Percentiles rank a stretch among this genome's conserved stretches.
Conservation (phyloP, 2,113 vertebrate species). For the Cyprinodon brontotheroides region DNA sequence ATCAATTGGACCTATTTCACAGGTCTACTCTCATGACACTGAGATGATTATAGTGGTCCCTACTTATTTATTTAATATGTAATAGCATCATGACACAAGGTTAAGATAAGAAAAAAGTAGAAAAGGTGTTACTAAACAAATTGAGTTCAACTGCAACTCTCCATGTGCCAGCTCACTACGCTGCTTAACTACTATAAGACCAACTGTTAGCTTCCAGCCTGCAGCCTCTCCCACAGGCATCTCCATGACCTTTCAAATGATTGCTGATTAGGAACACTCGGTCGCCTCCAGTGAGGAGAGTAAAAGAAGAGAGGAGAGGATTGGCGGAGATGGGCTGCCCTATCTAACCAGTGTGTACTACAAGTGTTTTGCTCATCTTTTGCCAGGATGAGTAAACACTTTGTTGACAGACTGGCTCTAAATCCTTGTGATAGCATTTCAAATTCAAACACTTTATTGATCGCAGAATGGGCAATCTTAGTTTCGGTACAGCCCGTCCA, state of each 20-base stretch:
- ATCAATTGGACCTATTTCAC: neutral
- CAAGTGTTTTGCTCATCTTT: constrained; percentile 37
- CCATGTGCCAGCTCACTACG: constrained; percentile 36
- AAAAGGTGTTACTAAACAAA: constrained; percentile 24
- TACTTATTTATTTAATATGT: neutral
- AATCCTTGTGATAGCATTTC: constrained; percentile 19
- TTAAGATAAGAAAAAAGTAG: neutral
- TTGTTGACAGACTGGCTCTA: constrained; percentile 34
- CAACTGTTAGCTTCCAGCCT: constrained; percentile 47
- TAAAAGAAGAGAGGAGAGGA: constrained; percentile 20
- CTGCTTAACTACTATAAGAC: constrained; percentile 33
- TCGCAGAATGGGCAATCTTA: too few relatives aligned
- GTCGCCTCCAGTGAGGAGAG: constrained; percentile 43
- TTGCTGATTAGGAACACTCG: constrained; percentile 67
- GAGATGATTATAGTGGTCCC: neutral
- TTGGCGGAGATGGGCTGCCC: constrained; percentile 32
- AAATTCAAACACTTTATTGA: constrained; percentile 17
- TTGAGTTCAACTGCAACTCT: constrained; percentile 29
- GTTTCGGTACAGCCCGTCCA: too few relatives aligned
- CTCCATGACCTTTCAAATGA: constrained; percentile 67
- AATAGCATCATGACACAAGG: neutral
- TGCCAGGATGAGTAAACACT: constrained; percentile 23
- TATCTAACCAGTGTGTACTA: constrained; percentile 47
- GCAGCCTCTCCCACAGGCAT: constrained; percentile 44
- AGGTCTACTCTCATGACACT: constrained; percentile 1